Conservation (phyloP, 2,113 vertebrate genomes). For the Onychostoma macrolepis region DNA sequence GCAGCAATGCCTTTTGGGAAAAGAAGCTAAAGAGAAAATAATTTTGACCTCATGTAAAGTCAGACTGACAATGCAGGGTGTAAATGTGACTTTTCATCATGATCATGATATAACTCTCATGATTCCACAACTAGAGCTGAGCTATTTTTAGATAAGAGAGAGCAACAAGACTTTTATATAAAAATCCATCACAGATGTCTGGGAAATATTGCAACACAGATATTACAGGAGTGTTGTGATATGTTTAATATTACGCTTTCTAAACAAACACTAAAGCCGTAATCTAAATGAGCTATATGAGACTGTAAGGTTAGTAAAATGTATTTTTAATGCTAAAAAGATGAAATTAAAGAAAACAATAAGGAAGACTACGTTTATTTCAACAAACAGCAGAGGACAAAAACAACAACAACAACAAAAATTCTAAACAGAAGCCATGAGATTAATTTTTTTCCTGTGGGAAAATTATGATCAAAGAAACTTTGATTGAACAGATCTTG, state of each 20-base stretch:
- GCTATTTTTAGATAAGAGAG: background rate
- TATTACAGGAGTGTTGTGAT: background rate
- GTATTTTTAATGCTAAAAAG: background rate
- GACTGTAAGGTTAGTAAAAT: background rate
- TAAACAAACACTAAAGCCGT: background rate
- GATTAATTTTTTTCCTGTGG: background rate
- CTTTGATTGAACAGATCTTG: conserved; percentile 27
- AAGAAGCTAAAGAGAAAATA: background rate
- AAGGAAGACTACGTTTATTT: background rate
- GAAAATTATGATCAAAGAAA: conserved; percentile 13
- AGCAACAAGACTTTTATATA: background rate
- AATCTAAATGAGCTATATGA: background rate
- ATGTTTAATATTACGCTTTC: background rate
- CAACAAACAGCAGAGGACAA: conserved; percentile 1
- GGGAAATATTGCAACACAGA: background rate
- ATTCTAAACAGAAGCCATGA: background rate
- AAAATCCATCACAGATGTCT: background rate
- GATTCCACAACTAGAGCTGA: background rate
- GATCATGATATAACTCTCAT: background rate
- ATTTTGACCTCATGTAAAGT: background rate
- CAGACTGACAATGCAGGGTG: background rate
- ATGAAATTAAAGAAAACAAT: background rate
- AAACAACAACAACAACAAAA: background rate
- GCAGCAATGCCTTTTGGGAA: background rate
- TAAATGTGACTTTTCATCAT: background rate